Base-by-base conservation (phyloP, 1,140 invertebrate genomes). In the Bombus turneri region DNA sequence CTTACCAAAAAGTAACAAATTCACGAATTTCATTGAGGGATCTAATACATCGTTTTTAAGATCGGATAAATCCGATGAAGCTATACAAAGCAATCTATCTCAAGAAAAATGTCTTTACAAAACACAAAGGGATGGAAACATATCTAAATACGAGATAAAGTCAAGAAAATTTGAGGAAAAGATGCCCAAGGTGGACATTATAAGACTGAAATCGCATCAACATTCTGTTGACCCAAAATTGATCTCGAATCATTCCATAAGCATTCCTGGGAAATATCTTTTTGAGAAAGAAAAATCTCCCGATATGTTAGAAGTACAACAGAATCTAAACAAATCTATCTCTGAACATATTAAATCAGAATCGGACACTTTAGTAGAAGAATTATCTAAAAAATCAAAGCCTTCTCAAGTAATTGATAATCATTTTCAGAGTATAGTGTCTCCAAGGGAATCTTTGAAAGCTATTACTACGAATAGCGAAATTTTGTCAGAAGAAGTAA, bases 161-260 rank as follows among this genome's bases (percentile, higher is more conserved):
- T 86, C 93, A 3, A 91, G 92, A 25, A 95, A 95, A 53, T 95
- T 93, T 75, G 94, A 95, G 69, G 95, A 95, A 28, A 95, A 94
- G 87, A 95, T 95, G 95, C 95, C 95, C 0, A 92, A 89, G 47
- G 86, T 88, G 0, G 92, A 94, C 66, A 59, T 93, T 57, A 85
- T 91, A 25, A 90, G 91, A 71, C 74, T 93, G 15, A 94, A 93
- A 22, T 86, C 88, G 1, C 87, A 91, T 86, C 91, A 92, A 25
- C 81, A 92, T 28, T 90, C 94, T 25, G 12, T 94, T 37, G 87
- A 93, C 57, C 75, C 90, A 6, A 89, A 91, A 78, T 73, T 91
- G 13, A 87, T 88, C 12, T 84, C 88, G n/a, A 66, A 69, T 43
- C 81, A 79, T 86, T 69, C 85, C 10, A 78, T 89, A 64, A 87